Conservation (phyloP, 2,113 vertebrate genomes). For the Tapirus terrestris region DNA sequence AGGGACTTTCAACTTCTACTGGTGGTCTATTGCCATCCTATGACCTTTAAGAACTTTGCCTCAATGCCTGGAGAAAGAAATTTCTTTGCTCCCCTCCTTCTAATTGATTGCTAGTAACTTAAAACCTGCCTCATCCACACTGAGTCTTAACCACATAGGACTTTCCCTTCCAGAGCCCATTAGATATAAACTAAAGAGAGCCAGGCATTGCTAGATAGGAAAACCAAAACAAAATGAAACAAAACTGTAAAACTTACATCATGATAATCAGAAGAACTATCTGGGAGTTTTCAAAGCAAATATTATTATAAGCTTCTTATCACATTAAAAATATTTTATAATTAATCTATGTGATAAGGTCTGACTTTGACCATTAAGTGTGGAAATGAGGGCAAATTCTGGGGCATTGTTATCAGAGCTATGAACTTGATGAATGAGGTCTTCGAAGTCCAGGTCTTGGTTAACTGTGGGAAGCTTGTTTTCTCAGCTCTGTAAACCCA, state of each 20-base stretch:
- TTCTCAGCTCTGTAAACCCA: not conserved
- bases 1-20: not conserved
- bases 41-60: not conserved
- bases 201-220: not conserved
- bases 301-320: constrained; percentile 11
- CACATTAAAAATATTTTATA: constrained; percentile 37
- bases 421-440: constrained; percentile 24
- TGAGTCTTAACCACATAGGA: not conserved
- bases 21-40: not conserved
- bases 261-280: constrained; percentile 6
- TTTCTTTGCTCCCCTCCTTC: not conserved
- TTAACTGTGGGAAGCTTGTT: not conserved
- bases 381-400: constrained; percentile 44
- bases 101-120: not conserved
- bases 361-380: not conserved
- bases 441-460: constrained; percentile 8
- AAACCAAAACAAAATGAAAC: constrained; percentile 28
- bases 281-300: not conserved
- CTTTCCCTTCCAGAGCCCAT: not conserved
- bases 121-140: not conserved
- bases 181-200: not conserved
- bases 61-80: not conserved
- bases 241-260: not conserved
- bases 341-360: constrained; percentile 17
- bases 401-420: not conserved